phyloP scores from a whole-genome alignment of 2,797 vertebrate species.

The Amblyopsis hoosieri region DNA sequence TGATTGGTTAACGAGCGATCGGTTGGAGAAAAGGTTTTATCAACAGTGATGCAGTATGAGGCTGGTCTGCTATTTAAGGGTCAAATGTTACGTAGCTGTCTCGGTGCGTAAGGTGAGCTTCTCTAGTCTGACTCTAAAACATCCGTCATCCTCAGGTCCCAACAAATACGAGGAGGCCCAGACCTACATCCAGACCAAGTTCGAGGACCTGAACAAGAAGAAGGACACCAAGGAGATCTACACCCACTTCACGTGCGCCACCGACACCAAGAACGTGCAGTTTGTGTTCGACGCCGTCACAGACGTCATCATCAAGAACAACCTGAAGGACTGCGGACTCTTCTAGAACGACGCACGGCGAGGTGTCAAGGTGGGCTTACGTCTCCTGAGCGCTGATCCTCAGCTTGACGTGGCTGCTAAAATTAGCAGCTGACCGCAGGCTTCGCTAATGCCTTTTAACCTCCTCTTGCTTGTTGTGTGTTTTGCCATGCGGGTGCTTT shows the following conservation, averaged over 20 bases:
- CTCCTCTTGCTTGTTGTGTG: too few species aligned
- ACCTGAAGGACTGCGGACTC: constrained; percentile 99
- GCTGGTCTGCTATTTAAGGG: too few species aligned
- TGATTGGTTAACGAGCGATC: too few species aligned
- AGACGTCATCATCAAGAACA: constrained; percentile 99
- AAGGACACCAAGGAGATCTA: constrained; percentile 99
- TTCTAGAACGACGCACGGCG: constrained; percentile 77
- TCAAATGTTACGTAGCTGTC: too few species aligned
- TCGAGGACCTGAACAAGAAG: constrained; percentile 98
- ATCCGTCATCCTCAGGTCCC: constrained; percentile 75
- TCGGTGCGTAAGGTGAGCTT: background rate
- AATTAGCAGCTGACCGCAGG: too few species aligned
- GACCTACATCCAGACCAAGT: constrained; percentile 96
- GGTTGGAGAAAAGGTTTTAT: too few species aligned
- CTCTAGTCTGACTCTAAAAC: background rate
- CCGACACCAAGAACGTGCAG: constrained; percentile 99
- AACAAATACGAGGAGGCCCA: constrained; percentile 92
- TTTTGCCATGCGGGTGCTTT: too few species aligned
- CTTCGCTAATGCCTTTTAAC: too few species aligned
- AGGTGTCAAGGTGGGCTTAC: constrained; percentile 54
- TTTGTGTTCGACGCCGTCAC: constrained; percentile 97
- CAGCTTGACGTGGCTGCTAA: too few species aligned
- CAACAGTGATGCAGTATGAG: too few species aligned
- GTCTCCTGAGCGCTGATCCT: too few species aligned
- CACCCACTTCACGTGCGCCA: constrained; percentile 97